A percentile compares a stretch with the other conserved stretches of the same genome.
phyloP scores from a whole-genome alignment of 2,888 invertebrate genomes.

The Bimastos eiseni region DNA sequence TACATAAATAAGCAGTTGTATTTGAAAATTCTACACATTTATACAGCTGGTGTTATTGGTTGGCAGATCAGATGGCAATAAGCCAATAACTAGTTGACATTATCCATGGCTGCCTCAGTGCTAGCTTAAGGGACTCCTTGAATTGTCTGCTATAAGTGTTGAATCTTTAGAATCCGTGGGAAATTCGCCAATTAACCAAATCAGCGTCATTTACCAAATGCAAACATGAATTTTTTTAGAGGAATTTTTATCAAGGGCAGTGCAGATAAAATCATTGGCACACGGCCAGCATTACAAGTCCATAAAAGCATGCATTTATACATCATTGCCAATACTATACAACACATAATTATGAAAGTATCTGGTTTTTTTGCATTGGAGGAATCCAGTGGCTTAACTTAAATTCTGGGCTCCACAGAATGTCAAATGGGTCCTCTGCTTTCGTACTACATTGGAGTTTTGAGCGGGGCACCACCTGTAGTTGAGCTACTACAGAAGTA shows the following conservation, averaged over 20 bases:
- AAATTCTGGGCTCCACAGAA: neutral
- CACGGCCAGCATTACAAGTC: neutral
- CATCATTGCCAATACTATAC: no score
- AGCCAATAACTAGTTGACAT: no score
- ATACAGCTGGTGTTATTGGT: no score
- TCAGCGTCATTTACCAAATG: neutral
- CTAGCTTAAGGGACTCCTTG: no score
- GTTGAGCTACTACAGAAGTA: no score
- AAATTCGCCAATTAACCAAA: neutral
- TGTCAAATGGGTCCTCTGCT: neutral
- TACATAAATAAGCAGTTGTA: no score
- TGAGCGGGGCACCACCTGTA: neutral
- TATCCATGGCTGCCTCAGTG: no score
- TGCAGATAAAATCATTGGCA: neutral
- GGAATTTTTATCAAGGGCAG: neutral
- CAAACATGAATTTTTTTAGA: neutral
- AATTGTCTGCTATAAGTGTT: neutral
- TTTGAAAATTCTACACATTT: no score
- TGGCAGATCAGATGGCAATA: no score
- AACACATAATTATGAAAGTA: no score
- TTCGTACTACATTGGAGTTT: neutral
- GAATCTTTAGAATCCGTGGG: neutral
- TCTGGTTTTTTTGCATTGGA: neutral
- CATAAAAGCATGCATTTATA: no score
- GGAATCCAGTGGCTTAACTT: neutral